Base-by-base conservation (phyloP, 2,797 vertebrate species). In the Crocidura indochinensis region DNA sequence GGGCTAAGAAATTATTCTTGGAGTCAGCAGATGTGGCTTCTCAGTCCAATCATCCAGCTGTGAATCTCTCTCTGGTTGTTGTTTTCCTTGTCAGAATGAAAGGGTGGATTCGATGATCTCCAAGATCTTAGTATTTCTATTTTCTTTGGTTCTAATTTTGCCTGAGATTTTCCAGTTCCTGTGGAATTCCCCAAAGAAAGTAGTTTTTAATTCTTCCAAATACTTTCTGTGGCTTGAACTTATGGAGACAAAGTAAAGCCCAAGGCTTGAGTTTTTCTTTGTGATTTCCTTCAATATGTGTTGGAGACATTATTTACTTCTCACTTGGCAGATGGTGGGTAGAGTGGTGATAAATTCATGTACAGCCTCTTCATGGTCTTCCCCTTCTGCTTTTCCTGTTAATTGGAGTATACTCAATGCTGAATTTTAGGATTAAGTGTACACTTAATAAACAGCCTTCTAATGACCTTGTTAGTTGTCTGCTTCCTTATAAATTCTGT, bases 151-250 rank as follows among this genome's bases (percentile, higher is more conserved):
- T 94, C 83, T 90, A 88, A 91, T 94, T 95, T 88, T 90, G 88
- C 84, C 68, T 8, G 69, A 86, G 83, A 95, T 93, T 94, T 95
- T 94, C 82, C 62, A 92, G 68, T 94, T 94, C 84, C 78, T 88
- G 77, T 93, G 94, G 95, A 95, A 95, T 96, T 96, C 95, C 93
- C 88, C 60, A 5, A 20, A 84, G 80, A 94, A 94, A 75, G 77
- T 75, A 60, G 88, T 94, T 90, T 93, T 84, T 94, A 68, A 91
- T 92, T 76, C 88, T 95, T 86, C 67, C 86, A 88, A 74, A 88
- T 84, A 80, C 74, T 91, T 90, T 94, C 67, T 88, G 84, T 91
- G 88, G 81, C 56, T 94, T 88, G 79, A 88, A 86, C 53, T 88
- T 81, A 88, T 88, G 75, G 91, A 86, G 69, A 90, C 17, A 65